Conservation (phyloP, 2,888 invertebrate genomes). For the Pachymerium ferrugineum region DNA sequence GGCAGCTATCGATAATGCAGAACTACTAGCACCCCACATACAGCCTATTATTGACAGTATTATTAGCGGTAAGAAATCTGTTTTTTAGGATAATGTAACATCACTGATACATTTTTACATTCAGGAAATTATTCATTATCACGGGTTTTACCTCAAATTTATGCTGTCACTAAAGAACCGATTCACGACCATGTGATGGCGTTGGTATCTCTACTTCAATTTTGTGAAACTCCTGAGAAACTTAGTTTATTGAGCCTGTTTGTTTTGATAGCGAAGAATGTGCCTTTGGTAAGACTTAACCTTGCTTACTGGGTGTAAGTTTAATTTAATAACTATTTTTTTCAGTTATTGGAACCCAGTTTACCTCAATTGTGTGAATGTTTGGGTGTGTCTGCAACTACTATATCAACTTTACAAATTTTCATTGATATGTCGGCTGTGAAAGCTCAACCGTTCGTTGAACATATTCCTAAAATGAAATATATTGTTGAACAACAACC, state of each 20-base stretch:
- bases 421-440: constrained; percentile 68
- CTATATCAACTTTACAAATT: constrained; percentile 63
- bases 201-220: constrained; percentile 70
- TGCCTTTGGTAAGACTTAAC: constrained; percentile 59
- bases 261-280: constrained; percentile 71
- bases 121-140: constrained; percentile 81
- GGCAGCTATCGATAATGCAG: constrained; percentile 85
- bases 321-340: constrained; percentile 32
- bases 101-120: too few relatives aligned
- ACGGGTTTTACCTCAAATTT: constrained; percentile 81
- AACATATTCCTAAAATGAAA: constrained; percentile 64
- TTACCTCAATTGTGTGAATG: constrained; percentile 76
- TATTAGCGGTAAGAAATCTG: constrained; percentile 60
- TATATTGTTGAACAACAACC: constrained; percentile 53
- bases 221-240: constrained; percentile 80
- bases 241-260: constrained; percentile 76
- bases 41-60: constrained; percentile 86
- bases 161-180: constrained; percentile 78
- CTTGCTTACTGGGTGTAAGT: neutral
- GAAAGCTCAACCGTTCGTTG: constrained; percentile 63
- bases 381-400: constrained; percentile 57
- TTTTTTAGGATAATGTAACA: neutral
- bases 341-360: constrained; percentile 68
- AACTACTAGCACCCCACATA: constrained; percentile 76
- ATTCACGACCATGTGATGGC: constrained; percentile 78